phyloP scores from a whole-genome alignment of 2,113 vertebrate species.

The Rhabdomys dilectus region DNA sequence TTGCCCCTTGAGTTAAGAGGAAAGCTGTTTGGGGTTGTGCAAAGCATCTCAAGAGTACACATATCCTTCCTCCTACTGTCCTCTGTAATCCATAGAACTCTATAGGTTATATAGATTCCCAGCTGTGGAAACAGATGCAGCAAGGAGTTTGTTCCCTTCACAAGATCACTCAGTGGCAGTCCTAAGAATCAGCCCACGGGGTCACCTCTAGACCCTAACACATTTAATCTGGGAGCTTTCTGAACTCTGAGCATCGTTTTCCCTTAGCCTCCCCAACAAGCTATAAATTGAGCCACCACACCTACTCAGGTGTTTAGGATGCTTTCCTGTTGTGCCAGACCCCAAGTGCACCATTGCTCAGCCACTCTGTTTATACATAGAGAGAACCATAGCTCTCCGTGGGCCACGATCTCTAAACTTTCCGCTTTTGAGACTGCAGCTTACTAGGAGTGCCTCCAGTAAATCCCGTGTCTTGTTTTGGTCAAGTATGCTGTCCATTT shows the following conservation, averaged over 20 bases:
- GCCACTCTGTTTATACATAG: conserved; percentile 4
- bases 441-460: neutral
- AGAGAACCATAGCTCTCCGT: neutral
- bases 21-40: neutral
- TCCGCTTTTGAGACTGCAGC: neutral
- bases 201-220: neutral
- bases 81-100: neutral
- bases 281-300: conserved; percentile 59
- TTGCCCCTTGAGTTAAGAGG: neutral
- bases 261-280: conserved; percentile 42
- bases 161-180: neutral
- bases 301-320: neutral
- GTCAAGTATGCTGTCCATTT: neutral
- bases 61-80: neutral
- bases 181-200: neutral
- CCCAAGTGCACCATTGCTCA: conserved; percentile 8
- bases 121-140: neutral
- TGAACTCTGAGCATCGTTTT: conserved; percentile 12
- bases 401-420: neutral
- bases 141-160: neutral
- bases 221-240: conserved; percentile 49
- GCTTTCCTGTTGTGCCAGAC: neutral
- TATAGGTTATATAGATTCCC: neutral
- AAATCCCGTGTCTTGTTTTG: neutral
- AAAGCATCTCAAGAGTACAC: neutral